Evolutionary conservation across 2,113 vertebrate genomes (phyloP), one percentile per base, ranked within the genome.

Genomic region (Tapirus terrestris): DNA sequence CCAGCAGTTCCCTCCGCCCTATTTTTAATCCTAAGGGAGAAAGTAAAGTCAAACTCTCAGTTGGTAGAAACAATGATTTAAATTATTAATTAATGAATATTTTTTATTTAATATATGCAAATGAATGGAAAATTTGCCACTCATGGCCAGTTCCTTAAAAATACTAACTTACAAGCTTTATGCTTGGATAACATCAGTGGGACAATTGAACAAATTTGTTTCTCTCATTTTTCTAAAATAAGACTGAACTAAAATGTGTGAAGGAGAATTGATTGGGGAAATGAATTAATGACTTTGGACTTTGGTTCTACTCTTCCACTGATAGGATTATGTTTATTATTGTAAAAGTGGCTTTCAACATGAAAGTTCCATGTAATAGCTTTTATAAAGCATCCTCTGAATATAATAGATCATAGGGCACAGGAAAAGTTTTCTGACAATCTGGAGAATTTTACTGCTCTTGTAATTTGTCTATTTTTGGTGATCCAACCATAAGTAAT

Each of bases 311-410:
- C 18, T 89, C 73, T 94, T 92, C 36, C 70, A 18, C 53, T 90
- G 61, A 51, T 72, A 61, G 53, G 70, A 93, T 95, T 95, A 43
- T 92, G 68, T 89, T 93, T 98, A 93, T 90, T 95, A 79, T 86
- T 96, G 3, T 89, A 97, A 91, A 88, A 89, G 27, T 83, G n/a
- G 80, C 89, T 95, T 98, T 91, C 63, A 83, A 48, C 17, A 29
- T 60, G 67, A 43, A 86, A 86, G 31, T 95, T 89, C 8, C 56
- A 45, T 89, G 27, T 68, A 39, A 72, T 83, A 39, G 16, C 56
- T 96, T 95, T 93, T 94, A 61, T 65, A 82, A 89, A 75, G 14
- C 48, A 33, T 86, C 53, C 11, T 70, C 61, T 92, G 76, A 91
- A n/a, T 95, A 25, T 31, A 92, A 84, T 51, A 65, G 79, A 80